phyloP scores from a whole-genome alignment of 2,888 invertebrate species.

The Epirrhoe alternata region DNA sequence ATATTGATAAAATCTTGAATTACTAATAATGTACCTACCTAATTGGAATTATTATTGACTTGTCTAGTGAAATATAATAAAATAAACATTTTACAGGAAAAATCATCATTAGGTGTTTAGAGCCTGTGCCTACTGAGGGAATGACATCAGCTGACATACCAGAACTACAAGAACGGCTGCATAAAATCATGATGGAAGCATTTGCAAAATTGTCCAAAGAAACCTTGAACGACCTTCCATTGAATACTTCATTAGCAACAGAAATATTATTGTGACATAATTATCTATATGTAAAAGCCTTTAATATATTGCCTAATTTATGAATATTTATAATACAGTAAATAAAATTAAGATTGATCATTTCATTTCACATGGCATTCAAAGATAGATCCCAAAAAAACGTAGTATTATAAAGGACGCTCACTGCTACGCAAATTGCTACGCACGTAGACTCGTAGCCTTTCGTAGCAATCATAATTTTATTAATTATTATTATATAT shows the following conservation, averaged over 20 bases:
- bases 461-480: not conserved
- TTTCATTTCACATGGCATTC: too few relatives aligned
- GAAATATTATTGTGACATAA: slow-evolving; percentile 10
- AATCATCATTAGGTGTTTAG: slow-evolving; percentile 68
- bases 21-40: too few relatives aligned
- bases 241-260: slow-evolving; percentile 7
- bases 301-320: too few relatives aligned
- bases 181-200: slow-evolving; percentile 58
- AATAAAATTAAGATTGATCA: too few relatives aligned
- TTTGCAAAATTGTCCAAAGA: slow-evolving; percentile 64
- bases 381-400: too few relatives aligned
- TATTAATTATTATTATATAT: too few relatives aligned
- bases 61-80: too few relatives aligned
- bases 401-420: not conserved
- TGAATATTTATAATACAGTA: too few relatives aligned
- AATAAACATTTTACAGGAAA: slow-evolving; percentile 57
- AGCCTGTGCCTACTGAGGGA: slow-evolving; percentile 69
- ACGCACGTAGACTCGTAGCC: not conserved
- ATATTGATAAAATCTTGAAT: too few relatives aligned
- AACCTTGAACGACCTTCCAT: slow-evolving; percentile 47
- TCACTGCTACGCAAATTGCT: not conserved
- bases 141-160: slow-evolving; percentile 64
- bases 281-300: too few relatives aligned
- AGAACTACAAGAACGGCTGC: slow-evolving; percentile 63
- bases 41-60: too few relatives aligned